Evolutionary conservation across 2,797 vertebrate species (phyloP).

Genomic region (Sebastes iracundus): DNA sequence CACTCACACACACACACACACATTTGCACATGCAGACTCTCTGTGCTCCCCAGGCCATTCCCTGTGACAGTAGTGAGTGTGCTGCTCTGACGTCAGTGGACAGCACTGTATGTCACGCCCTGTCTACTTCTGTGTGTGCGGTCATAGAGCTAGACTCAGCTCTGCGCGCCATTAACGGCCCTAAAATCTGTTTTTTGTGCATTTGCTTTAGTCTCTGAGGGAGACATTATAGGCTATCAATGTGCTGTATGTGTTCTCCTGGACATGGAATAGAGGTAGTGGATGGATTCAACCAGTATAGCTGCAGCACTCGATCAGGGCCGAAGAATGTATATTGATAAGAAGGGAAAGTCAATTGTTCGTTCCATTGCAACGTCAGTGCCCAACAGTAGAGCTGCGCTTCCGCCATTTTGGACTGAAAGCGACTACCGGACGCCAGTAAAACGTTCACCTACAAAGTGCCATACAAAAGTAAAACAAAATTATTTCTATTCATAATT

Average conservation of each 20-base stretch:
- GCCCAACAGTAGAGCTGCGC: too few relatives aligned
- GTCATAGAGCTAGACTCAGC: constrained; percentile 39
- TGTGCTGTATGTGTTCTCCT: not conserved
- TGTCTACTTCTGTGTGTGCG: constrained; percentile 57
- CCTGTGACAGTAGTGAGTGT: constrained; percentile 64
- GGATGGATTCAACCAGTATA: constrained; percentile 47
- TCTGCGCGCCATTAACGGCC: constrained; percentile 42
- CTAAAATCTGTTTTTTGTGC: constrained; percentile 23
- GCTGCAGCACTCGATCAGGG: not conserved
- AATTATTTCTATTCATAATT: too few relatives aligned
- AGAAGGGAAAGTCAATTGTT: too few relatives aligned
- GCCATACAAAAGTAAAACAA: too few relatives aligned
- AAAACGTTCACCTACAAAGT: too few relatives aligned
- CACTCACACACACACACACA: constrained; percentile 6
- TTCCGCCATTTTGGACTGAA: too few relatives aligned
- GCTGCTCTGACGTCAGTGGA: constrained; percentile 70
- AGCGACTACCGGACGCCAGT: too few relatives aligned
- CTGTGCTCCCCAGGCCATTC: constrained; percentile 52
- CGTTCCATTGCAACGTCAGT: too few relatives aligned
- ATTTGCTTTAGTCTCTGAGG: constrained; percentile 15
- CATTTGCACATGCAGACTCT: constrained; percentile 31
- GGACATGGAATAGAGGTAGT: not conserved
- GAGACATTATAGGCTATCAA: not conserved
- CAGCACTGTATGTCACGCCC: constrained; percentile 61
- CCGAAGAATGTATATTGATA: too few relatives aligned